Evolutionary conservation across 1,140 invertebrate genomes (phyloP), one percentile per base, ranked within the genome.

Genomic region (Drosophila takahashii): DNA sequence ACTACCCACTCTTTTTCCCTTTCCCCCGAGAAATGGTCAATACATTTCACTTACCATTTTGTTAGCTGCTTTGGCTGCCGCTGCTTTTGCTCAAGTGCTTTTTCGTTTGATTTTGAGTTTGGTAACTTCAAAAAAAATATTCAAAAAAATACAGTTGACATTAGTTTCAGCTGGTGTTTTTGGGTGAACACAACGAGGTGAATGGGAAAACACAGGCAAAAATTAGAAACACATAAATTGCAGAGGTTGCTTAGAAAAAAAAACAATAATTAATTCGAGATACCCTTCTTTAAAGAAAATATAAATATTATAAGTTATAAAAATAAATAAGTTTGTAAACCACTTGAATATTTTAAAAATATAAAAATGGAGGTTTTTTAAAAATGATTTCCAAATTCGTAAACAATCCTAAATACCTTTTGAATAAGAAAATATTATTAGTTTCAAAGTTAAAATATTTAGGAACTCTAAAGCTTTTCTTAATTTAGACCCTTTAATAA

Each of bases 1-100:
- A 50, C 48, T 16, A 10, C 29, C 29, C 61, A 27, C 36, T 47
- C 29, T 15, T 34, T 13, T 51, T 39, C 16, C 22, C 22, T 22
- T 22, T 22, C 10, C 36, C 9, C 47, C 26, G 8, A 29, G 8
- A 29, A 29, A 39, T 47, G 41, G 22, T 22, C 22, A 36, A 34
- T n/a, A 54, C 37, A 27, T 36, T 52, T 47, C 47, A 86, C 81
- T 86, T 78, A 86, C 81, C 81, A 86, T 86, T 67, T 64, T 57
- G 16, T 42, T 37, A 44, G 16, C 36, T 53, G 32, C 11, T 16
- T 56, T 59, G 32, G 22, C 11, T 54, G 47, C 57, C 41, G n/a
- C 39, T 59, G 27, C 16, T 39, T 15, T 42, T 59, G 27, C 16
- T 39, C n/a, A 41, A 37, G 44, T 53, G 39, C 45, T 60, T 34